Base-by-base conservation (phyloP, 1,140 invertebrate species). In the Heterodera carotae region DNA sequence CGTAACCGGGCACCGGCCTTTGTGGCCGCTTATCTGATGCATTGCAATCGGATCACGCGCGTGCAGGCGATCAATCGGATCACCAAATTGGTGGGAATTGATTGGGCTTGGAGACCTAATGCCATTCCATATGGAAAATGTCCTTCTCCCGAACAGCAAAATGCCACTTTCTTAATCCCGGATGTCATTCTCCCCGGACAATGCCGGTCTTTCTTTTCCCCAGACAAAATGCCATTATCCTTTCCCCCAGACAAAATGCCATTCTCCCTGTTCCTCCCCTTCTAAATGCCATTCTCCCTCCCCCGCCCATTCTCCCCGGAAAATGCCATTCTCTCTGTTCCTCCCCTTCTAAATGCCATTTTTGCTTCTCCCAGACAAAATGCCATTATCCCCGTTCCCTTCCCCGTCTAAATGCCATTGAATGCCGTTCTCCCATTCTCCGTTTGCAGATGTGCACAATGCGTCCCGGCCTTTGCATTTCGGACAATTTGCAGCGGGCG, bases 401-500 rank as follows among this genome's bases (percentile, higher is more conserved):
- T 0, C 62, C 4, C 7, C 12, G 10, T 8, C 10, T 12, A 62
- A 25, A 31, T 62, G 59, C 59, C 59, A 62, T 18, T 62, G n/a
- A n/a, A 39, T 39, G 36, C 4, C 36, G 4, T 39, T 39, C 10
- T 39, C 36, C 10, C 4, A 8, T 22, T 18, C 59, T 2, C 59
- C 59, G 0, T 27, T 27, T 6, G 6, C 36, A 86, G 82, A 85
- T 83, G 84, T 66, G 76, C 29, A 72, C 80, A 25, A 83, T 71
- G 60, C 77, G 82, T 22, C 82, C 82, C 10, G 82, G 82, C 25
- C 67, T 83, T 53, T 80, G 72, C 43, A 82, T 83, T 69, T 86
- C 82, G n/a, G 84, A 85, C 60, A 83, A 29, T 33, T 68, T 83
- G 27, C 84, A 86, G 53, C 78, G 85, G 8, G 82, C 82, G 27